A percentile compares a stretch with the other conserved stretches of the same genome.
phyloP scores from a whole-genome alignment of 2,113 vertebrate species.

The Sander lucioperca region DNA sequence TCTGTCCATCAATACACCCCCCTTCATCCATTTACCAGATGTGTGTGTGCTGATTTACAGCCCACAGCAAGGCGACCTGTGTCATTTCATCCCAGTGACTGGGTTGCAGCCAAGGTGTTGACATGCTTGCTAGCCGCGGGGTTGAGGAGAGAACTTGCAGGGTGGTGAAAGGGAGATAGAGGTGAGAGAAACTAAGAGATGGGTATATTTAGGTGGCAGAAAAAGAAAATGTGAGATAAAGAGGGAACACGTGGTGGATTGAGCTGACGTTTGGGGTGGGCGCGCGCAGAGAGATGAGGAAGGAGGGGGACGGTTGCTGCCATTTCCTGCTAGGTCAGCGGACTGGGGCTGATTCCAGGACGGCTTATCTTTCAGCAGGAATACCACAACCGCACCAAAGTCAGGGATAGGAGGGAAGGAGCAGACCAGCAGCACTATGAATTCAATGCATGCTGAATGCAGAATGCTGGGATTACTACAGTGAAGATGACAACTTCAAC shows the following conservation, averaged over 20 bases:
- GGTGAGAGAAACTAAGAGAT: conserved; percentile 37
- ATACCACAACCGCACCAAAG: conserved; percentile 55
- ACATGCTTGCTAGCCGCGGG: conserved; percentile 46
- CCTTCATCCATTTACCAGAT: conserved; percentile 47
- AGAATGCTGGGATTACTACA: conserved; percentile 4
- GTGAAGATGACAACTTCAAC: conserved; percentile 3
- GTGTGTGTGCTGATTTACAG: conserved; percentile 59
- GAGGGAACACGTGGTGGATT: conserved; percentile 10
- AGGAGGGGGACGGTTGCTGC: conserved; percentile 16
- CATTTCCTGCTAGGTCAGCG: conserved; percentile 72
- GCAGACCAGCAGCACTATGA: not conserved
- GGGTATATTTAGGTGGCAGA: conserved; percentile 15
- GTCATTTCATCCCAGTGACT: conserved; percentile 49
- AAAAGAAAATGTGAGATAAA: conserved; percentile 29
- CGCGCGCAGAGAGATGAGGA: not conserved
- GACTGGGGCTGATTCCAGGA: conserved; percentile 56
- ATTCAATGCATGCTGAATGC: conserved; percentile 25
- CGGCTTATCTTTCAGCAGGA: conserved; percentile 66
- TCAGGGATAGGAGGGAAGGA: conserved; percentile 22
- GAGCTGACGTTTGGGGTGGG: not conserved
- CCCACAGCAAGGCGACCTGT: conserved; percentile 33
- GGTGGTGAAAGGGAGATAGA: conserved; percentile 55
- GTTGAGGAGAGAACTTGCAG: not conserved
- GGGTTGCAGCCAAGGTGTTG: conserved; percentile 52
- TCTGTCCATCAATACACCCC: conserved; percentile 20